These are phyloP conservation scores for Labroides dimidiatus DNA, from an alignment of 2,797 vertebrate species.

Conservation along the genomic window DNA sequence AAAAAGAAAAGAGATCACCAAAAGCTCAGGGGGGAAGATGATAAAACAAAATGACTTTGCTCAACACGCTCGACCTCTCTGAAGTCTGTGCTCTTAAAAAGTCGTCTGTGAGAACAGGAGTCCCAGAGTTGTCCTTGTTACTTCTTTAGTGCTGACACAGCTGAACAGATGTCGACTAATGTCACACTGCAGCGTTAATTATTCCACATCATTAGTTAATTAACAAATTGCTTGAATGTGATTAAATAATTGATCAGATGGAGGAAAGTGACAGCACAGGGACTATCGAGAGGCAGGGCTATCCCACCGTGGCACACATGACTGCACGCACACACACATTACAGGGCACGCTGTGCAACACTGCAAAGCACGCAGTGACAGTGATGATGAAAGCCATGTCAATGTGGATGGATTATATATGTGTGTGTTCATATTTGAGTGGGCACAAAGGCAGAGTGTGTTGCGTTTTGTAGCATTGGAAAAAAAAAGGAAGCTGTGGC, in stretches of 20 bases:
- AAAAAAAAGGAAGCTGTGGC: not conserved
- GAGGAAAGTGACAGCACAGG: conserved; percentile 61
- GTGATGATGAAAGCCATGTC: conserved; percentile 50
- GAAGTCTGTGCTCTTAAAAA: conserved; percentile 39
- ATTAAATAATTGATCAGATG: conserved; percentile 73
- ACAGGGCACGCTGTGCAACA: conserved; percentile 30
- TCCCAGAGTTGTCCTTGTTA: conserved; percentile 64
- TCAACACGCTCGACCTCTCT: conserved; percentile 39
- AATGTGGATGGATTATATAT: conserved; percentile 2
- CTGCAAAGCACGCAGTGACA: conserved; percentile 43
- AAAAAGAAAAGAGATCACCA: conserved; percentile 74
- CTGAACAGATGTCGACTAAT: conserved; percentile 70
- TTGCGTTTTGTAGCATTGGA: not conserved
- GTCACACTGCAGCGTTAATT: conserved; percentile 68
- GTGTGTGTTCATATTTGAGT: conserved; percentile 12
- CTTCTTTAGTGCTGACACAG: conserved; percentile 54
- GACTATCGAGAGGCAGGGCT: conserved; percentile 48
- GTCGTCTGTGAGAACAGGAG: conserved; percentile 26
- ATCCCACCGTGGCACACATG: conserved; percentile 24
- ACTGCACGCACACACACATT: conserved; percentile 20
- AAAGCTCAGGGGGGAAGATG: conserved; percentile 61
- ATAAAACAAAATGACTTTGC: conserved; percentile 51
- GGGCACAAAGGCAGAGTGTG: not conserved
- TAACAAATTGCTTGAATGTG: conserved; percentile 68
- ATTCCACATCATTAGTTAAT: conserved; percentile 77